Conservation (phyloP, 1,140 invertebrate genomes). For the Listronotus oregonensis region DNA sequence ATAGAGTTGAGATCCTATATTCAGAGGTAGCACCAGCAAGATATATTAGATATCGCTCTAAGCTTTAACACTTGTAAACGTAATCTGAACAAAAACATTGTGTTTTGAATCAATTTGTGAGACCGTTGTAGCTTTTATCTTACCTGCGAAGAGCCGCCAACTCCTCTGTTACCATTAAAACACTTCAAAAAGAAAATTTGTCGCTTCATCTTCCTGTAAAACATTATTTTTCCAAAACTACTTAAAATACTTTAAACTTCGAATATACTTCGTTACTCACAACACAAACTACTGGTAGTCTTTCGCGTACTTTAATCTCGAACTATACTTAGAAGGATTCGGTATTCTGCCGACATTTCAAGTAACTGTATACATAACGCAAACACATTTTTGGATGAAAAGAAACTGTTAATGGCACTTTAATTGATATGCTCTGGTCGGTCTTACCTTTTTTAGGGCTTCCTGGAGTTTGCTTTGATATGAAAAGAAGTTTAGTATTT, state of each 20-base stretch:
- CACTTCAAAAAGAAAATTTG: slow-evolving; percentile 46
- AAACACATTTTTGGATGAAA: slow-evolving; percentile 45
- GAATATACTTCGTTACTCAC: slow-evolving; percentile 42
- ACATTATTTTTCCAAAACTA: slow-evolving; percentile 47
- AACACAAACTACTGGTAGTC: slow-evolving; percentile 50
- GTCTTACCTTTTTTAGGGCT: slow-evolving; percentile 44
- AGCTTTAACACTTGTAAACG: slow-evolving; percentile 5
- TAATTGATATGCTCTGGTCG: slow-evolving; percentile 42
- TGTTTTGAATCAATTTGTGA: slow-evolving; percentile 28
- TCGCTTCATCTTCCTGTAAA: slow-evolving; percentile 44
- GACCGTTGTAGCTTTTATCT: slow-evolving; percentile 48
- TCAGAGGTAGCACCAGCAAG: too few relatives aligned
- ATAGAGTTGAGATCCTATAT: too few relatives aligned
- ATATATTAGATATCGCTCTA: background rate
- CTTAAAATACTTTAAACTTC: slow-evolving; percentile 45
- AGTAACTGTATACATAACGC: slow-evolving; percentile 41
- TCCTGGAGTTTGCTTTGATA: slow-evolving; percentile 14
- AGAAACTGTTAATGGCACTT: slow-evolving; percentile 45
- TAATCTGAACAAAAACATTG: slow-evolving; percentile 7
- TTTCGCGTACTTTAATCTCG: slow-evolving; percentile 44
- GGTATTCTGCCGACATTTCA: slow-evolving; percentile 30
- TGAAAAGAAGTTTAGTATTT: slow-evolving; percentile 15
- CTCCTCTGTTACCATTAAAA: slow-evolving; percentile 47
- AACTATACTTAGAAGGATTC: slow-evolving; percentile 35
- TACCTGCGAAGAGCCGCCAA: slow-evolving; percentile 45